Evolutionary conservation across 2,113 vertebrate species (phyloP), one percentile per base, ranked within the genome.

Genomic region (Strix aluco): DNA sequence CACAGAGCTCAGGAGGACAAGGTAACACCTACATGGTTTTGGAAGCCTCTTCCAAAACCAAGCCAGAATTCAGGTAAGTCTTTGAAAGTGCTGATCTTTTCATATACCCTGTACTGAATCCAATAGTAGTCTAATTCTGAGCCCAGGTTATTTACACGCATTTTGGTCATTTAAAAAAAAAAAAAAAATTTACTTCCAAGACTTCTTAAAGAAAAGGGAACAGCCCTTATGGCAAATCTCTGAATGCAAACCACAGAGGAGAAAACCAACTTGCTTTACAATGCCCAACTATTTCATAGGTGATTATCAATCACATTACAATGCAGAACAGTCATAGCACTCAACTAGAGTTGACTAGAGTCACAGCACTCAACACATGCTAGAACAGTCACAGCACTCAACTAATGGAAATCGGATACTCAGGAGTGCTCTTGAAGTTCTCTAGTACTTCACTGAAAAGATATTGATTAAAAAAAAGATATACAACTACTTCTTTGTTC

Each of bases 11-110:
- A 61, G 21, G 63, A 84, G 30, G 84, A 58, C 17, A n/a, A 44
- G 29, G 46, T 1, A 65, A 26, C 23, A 88, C 10, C 57, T 51
- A 14, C 0, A 0, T 23, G 79, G 15, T 11, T 11, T 47, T 51
- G 65, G 52, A 74, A 90, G n/a, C 18, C 12, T 17, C n/a, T 72
- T 12, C 13, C 36, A 63, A 65, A 81, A 36, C 13, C 27, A 40
- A 83, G 63, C 13, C 51, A 54, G 23, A 42, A 30, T 20, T 14
- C 5, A 16, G 25, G 22, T 3, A 15, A 51, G 20, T 49, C 26
- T 38, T 44, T n/a, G 20, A 52, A 81, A 62, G 26, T 2, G 1
- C 22, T 63, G 32, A 13, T 19, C 46, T 44, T 40, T 44, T 5
- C 29, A 42, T 10, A 5, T 11, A 42, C 14, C 32, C 58, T 23